phyloP scores from a whole-genome alignment of 2,797 vertebrate species.

The Arremon aurantiirostris region DNA sequence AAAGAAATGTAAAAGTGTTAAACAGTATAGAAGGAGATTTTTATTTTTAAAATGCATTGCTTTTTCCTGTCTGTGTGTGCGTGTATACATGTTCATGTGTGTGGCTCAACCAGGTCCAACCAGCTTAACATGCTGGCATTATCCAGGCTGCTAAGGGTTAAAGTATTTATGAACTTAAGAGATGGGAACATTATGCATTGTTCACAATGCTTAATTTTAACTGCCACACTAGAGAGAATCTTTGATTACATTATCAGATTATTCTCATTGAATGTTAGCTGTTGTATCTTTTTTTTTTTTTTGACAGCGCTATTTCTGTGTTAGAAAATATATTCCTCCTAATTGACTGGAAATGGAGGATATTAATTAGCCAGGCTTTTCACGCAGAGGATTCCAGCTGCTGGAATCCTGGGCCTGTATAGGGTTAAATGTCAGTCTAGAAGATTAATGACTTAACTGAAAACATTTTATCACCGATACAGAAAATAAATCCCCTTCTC shows the following conservation, averaged over 20 bases:
- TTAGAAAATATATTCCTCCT: constrained; percentile 1
- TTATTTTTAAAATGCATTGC: not conserved
- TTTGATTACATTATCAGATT: constrained; percentile 54
- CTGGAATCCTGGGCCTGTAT: not conserved
- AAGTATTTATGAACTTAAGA: constrained; percentile 16
- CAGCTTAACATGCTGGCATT: not conserved
- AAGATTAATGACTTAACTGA: constrained; percentile 38
- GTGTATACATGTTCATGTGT: rapidly evolving
- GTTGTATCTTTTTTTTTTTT: not conserved
- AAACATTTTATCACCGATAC: not conserved
- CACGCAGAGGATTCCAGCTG: not conserved
- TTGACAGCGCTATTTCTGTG: not conserved
- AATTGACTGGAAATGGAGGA: not conserved
- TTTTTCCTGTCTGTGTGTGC: not conserved
- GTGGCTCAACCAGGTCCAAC: not conserved
- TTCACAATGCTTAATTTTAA: constrained; percentile 48
- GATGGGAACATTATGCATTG: constrained; percentile 5
- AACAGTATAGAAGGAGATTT: not conserved
- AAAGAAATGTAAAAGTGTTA: not conserved
- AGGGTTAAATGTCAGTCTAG: constrained; percentile 22
- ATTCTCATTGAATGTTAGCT: constrained; percentile 10
- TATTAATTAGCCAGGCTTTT: not conserved
- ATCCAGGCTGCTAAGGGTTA: constrained; percentile 10
- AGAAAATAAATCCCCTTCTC: constrained; percentile 20
- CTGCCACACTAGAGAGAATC: not conserved